phyloP scores from a whole-genome alignment of 2,888 invertebrate species.

The Drosophila meridiana region DNA sequence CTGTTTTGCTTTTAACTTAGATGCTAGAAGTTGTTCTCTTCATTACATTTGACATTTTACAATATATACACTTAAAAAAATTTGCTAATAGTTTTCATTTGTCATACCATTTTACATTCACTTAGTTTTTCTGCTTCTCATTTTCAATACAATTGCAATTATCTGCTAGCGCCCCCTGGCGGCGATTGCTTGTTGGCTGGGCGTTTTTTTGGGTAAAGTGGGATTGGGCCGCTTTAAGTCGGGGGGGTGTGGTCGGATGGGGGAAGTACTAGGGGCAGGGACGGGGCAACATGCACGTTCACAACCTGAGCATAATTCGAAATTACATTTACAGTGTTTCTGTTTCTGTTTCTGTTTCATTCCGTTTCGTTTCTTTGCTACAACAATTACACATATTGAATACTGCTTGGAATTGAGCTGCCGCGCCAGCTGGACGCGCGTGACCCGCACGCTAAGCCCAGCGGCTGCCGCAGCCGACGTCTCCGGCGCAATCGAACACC shows the following conservation, averaged over 20 bases:
- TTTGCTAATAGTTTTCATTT: slow-evolving; percentile 77
- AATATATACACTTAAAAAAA: slow-evolving; percentile 77
- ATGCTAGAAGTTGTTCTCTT: slow-evolving; percentile 51
- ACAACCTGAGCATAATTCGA: slow-evolving; percentile 85
- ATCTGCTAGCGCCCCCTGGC: slow-evolving; percentile 38
- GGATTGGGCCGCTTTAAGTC: neutral
- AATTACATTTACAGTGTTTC: slow-evolving; percentile 47
- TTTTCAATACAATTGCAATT: slow-evolving; percentile 64
- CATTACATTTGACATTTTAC: slow-evolving; percentile 60
- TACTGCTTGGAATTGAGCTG: slow-evolving; percentile 69
- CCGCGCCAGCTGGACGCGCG: slow-evolving; percentile 37
- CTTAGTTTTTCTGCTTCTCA: slow-evolving; percentile 23
- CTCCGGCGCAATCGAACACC: slow-evolving; percentile 37
- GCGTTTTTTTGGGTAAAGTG: slow-evolving; percentile 5
- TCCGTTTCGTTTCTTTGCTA: slow-evolving; percentile 15
- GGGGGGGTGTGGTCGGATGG: neutral
- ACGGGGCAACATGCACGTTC: slow-evolving; percentile 69
- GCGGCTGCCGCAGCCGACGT: slow-evolving; percentile 23
- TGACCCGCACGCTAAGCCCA: slow-evolving; percentile 64
- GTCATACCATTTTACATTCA: slow-evolving; percentile 40
- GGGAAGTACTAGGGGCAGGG: slow-evolving; percentile 5
- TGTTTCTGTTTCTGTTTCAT: slow-evolving; percentile 25
- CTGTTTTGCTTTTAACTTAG: slow-evolving; percentile 47
- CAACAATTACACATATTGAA: slow-evolving; percentile 56
- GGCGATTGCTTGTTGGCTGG: slow-evolving; percentile 36